A percentile compares a stretch with the other conserved stretches of the same genome.
These are phyloP conservation scores for Onychomys arenicola DNA, from an alignment of 2,797 vertebrate genomes.

Conservation along the genomic window DNA sequence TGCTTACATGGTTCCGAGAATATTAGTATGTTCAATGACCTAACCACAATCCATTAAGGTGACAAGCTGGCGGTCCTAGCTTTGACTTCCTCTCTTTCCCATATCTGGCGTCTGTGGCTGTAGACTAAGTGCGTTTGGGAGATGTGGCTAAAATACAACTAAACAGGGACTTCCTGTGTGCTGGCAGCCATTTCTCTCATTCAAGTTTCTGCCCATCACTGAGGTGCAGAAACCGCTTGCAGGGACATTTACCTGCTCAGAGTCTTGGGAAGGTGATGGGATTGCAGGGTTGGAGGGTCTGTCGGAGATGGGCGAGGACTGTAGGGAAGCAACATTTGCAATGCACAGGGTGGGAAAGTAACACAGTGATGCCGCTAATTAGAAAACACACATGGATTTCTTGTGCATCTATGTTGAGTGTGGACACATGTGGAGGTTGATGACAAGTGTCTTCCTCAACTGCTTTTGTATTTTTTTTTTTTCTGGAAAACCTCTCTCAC, in stretches of 20 bases:
- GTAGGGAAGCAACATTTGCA: background rate
- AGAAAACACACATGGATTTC: background rate
- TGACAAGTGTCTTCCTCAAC: background rate
- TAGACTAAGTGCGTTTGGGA: background rate
- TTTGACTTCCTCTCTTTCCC: background rate
- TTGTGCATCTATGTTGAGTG: background rate
- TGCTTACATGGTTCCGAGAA: background rate
- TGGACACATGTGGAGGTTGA: background rate
- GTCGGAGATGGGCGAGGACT: rapidly evolving
- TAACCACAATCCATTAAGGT: background rate
- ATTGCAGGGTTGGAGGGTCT: background rate
- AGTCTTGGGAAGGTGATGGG: background rate
- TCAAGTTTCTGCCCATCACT: too few species aligned
- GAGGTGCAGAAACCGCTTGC: rapidly evolving
- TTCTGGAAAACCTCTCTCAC: background rate
- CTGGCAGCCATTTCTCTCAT: background rate
- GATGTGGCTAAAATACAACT: background rate
- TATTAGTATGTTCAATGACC: background rate
- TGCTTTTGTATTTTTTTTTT: background rate
- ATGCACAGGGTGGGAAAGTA: background rate
- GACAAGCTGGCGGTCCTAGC: rapidly evolving
- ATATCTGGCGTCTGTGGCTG: too few species aligned
- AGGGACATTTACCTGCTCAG: background rate
- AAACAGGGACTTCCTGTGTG: background rate
- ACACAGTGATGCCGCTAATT: background rate